These are phyloP conservation scores for Caenorhabditis sp. DNA, from an alignment of 2,888 invertebrate genomes.

Conservation along the genomic window DNA sequence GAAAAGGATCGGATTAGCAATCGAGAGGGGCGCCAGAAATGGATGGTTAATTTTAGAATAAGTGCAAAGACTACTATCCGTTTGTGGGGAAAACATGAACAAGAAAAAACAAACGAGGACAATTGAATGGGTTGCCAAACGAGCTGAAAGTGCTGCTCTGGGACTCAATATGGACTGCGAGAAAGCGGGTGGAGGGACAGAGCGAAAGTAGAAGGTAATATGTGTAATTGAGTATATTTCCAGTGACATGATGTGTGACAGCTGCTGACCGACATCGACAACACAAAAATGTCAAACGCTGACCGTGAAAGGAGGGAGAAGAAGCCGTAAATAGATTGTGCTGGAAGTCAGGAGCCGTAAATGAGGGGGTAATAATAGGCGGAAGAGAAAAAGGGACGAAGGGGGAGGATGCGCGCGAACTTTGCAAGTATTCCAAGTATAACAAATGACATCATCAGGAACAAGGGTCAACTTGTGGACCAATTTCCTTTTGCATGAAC, in stretches of 20 bases:
- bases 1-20: constrained; percentile 8
- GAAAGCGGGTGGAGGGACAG: not conserved
- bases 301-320: constrained; percentile 6
- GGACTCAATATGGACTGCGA: too few relatives aligned
- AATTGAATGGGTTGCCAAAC: not conserved
- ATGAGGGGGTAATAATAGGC: not conserved
- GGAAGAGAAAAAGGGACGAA: constrained; percentile 15
- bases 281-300: constrained; percentile 15
- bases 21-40: too few relatives aligned
- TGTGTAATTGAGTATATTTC: constrained; percentile 53
- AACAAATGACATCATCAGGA: constrained; percentile 24
- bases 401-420: constrained; percentile 29
- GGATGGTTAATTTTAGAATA: too few relatives aligned
- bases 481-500: constrained; percentile 3
- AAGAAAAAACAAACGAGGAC: not conserved
- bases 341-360: not conserved
- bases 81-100: not conserved
- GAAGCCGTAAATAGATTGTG: constrained; percentile 37
- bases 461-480: constrained; percentile 16
- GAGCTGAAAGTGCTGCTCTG: not conserved
- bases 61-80: too few relatives aligned
- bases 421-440: constrained; percentile 2
- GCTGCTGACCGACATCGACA: constrained; percentile 11
- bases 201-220: constrained; percentile 28
- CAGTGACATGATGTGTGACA: constrained; percentile 47